Base-by-base conservation (phyloP, 1,140 invertebrate species). In the Berghia stephanieae region DNA sequence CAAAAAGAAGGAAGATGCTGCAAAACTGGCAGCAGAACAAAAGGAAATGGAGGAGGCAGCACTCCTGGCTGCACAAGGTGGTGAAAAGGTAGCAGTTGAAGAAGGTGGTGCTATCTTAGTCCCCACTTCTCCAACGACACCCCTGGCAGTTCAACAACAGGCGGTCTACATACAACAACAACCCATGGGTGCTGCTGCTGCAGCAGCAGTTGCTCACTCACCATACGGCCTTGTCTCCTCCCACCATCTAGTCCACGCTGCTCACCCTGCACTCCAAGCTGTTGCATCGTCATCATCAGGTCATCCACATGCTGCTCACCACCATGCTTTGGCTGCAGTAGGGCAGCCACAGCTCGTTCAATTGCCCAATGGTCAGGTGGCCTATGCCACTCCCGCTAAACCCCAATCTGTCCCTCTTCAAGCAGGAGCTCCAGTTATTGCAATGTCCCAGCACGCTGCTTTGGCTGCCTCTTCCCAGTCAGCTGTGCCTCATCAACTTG, bases 351-450 rank as follows among this genome's bases (percentile, higher is more conserved):
- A 71, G 55, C 55, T 72, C 10, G 63, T 74, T 0, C 63, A 69
- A 16, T 44, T 76, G 16, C 78, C 60, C 43, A 71, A 66, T 73
- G 79, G 74, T 18, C 43, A 76, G 34, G 43, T 78, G 24, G 55
- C 77, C 24, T 57, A 77, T 77, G 70, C 75, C 44, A 63, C 78
- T 73, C 74, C 78, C 42, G 3, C 73, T 66, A 18, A 57, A 75
- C 73, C 73, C 73, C 5, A 67, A 40, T 34, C 75, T 57, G 4
- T 81, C 27, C 78, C 80, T 24, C 68, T 76, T 49, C 80, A 81
- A 57, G 80, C 82, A 68, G 78, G 80, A 13, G 80, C 77, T n/a
- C 78, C 77, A 21, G 57, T 81, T 42, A 80, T 81, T 31, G 80
- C 82, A 18, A 73, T 83, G 67, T 75, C 73, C 10, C 81, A 79